These are phyloP conservation scores for Drosophila stalkeri DNA, from an alignment of 2,888 invertebrate species.

Conservation along the genomic window DNA sequence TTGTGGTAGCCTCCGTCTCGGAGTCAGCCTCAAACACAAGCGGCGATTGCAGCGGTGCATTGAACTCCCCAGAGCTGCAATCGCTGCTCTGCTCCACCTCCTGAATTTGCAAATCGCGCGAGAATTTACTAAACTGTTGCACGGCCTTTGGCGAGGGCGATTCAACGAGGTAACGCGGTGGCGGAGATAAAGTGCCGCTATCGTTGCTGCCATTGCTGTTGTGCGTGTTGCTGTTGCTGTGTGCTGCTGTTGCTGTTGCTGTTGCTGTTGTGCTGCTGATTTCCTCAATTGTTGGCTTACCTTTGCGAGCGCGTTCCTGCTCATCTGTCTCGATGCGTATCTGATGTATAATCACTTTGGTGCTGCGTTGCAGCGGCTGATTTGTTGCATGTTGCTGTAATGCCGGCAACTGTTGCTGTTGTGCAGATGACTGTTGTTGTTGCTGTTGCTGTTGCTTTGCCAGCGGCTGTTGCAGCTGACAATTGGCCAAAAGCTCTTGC, in stretches of 20 bases:
- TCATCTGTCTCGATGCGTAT: constrained; percentile 51
- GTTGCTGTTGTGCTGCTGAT: constrained; percentile 63
- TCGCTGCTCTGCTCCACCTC: constrained; percentile 84
- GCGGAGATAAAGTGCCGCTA: constrained; percentile 67
- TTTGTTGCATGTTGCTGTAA: constrained; percentile 17
- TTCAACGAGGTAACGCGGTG: constrained; percentile 76
- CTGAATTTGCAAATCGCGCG: constrained; percentile 79
- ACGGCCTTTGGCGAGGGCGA: constrained; percentile 66
- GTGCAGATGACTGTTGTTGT: neutral
- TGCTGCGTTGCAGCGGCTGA: constrained; percentile 56
- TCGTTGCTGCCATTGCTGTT: constrained; percentile 11
- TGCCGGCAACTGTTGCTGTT: neutral
- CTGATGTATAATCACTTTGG: constrained; percentile 73
- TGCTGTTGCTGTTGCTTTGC: constrained; percentile 12
- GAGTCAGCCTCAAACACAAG: constrained; percentile 89
- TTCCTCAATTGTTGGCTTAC: constrained; percentile 65
- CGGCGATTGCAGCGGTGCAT: constrained; percentile 77
- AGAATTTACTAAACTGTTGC: constrained; percentile 48
- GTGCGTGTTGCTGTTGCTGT: constrained; percentile 12
- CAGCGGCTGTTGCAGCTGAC: constrained; percentile 11
- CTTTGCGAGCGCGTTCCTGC: constrained; percentile 48
- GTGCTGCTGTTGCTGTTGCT: constrained; percentile 29
- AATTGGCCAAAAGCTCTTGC: constrained; percentile 15
- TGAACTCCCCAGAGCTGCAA: constrained; percentile 82
- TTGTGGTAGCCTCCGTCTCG: constrained; percentile 79